A percentile compares a stretch with the other conserved stretches of the same genome.
phyloP scores from a whole-genome alignment of 2,113 vertebrate species.

The Dendrocopos noguchii region DNA sequence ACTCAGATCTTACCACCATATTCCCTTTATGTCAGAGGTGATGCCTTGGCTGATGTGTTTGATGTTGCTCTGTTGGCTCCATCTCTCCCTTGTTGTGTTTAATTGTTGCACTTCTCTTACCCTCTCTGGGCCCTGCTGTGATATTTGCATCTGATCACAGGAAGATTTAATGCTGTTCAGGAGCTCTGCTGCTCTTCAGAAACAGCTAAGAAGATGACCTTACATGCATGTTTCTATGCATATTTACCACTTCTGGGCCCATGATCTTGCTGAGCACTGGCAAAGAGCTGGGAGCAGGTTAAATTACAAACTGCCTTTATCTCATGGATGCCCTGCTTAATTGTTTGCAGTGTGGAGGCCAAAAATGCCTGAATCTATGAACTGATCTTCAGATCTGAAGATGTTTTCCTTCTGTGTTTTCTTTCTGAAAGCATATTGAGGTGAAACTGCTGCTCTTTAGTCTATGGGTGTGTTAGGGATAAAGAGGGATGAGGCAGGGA shows the following conservation, averaged over 20 bases:
- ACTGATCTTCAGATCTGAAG: neutral
- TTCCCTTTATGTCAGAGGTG: neutral
- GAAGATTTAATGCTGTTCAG: neutral
- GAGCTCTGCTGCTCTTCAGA: neutral
- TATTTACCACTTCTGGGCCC: neutral
- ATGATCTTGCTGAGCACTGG: neutral
- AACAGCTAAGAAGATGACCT: neutral
- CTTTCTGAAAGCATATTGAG: neutral
- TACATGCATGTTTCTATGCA: neutral
- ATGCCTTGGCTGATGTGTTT: neutral
- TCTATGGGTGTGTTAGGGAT: too few relatives aligned
- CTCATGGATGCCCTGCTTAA: neutral
- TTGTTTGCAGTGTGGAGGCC: neutral
- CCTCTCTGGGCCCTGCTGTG: neutral
- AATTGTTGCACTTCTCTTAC: neutral
- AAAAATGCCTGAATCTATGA: neutral
- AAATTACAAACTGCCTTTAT: neutral
- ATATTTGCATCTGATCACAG: neutral
- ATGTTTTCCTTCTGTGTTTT: neutral
- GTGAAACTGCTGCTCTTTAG: neutral
- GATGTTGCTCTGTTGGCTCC: neutral
- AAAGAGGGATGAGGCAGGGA: too few relatives aligned
- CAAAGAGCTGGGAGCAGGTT: neutral
- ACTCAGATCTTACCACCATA: neutral
- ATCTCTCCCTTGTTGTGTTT: neutral